Percentiles rank a stretch among this genome's conserved stretches.
These are phyloP conservation scores for Linyphia triangularis DNA, from an alignment of 2,888 invertebrate species.

Conservation along the genomic window DNA sequence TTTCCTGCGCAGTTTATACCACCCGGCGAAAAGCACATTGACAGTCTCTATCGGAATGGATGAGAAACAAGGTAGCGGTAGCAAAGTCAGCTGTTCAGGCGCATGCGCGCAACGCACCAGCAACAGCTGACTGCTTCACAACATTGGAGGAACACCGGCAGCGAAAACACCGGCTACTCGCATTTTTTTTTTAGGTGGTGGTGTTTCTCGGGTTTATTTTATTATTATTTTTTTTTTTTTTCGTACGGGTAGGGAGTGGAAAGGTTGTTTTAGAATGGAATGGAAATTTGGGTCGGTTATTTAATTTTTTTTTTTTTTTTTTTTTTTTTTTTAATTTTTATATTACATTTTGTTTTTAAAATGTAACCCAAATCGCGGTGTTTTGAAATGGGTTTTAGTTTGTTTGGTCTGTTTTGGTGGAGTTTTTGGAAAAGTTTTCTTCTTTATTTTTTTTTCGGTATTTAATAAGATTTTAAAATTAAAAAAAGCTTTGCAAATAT, in stretches of 20 bases:
- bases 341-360: not conserved
- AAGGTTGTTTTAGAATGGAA: no score
- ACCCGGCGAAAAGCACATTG: constrained; percentile 38
- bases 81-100: constrained; percentile 67
- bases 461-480: no score
- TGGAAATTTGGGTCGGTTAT: not conserved
- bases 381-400: no score
- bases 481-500: no score
- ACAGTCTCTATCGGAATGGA: constrained; percentile 57
- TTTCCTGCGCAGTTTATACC: not conserved
- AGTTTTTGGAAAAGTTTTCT: no score
- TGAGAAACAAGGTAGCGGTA: constrained; percentile 58
- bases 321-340: not conserved
- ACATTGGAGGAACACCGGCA: constrained; percentile 37
- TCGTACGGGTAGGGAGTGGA: no score
- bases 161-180: not conserved
- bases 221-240: no score
- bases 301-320: not conserved
- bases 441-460: no score
- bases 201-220: no score
- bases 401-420: no score
- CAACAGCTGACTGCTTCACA: constrained; percentile 71
- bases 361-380: no score
- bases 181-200: no score
- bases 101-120: constrained; percentile 51